These are phyloP conservation scores for Philopotamus ludificatus DNA, from an alignment of 1,140 invertebrate genomes.

Conservation along the genomic window DNA sequence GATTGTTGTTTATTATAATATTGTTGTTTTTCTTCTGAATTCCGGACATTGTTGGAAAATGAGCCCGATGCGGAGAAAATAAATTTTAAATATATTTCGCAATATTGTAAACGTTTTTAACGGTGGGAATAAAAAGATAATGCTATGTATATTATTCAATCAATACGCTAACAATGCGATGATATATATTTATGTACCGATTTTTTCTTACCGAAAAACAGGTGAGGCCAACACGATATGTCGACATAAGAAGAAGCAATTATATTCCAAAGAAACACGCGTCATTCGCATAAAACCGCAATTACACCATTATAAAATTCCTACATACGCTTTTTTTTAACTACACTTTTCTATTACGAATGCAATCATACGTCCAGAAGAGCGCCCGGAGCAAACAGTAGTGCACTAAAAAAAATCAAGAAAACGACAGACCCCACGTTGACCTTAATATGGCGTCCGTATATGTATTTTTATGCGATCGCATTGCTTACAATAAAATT, in stretches of 20 bases:
- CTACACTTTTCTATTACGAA: constrained; percentile 16
- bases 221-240: constrained; percentile 6
- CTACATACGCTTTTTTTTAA: constrained; percentile 19
- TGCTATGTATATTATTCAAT: too few species aligned
- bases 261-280: constrained; percentile 17
- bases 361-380: constrained; percentile 19
- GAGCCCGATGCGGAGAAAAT: too few species aligned
- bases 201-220: too few species aligned
- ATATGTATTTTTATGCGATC: constrained; percentile 13
- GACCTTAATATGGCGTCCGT: constrained; percentile 21
- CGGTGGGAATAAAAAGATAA: too few species aligned
- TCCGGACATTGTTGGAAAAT: too few species aligned
- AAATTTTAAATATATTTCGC: too few species aligned
- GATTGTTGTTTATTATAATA: too few species aligned
- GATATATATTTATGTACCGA: constrained; percentile 2
- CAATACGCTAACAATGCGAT: neutral
- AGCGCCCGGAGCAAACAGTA: constrained; percentile 22
- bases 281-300: constrained; percentile 20
- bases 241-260: constrained; percentile 14
- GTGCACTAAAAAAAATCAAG: constrained; percentile 18
- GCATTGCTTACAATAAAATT: constrained; percentile 25
- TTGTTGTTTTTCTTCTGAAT: too few species aligned
- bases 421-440: constrained; percentile 1
- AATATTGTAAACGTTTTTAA: too few species aligned
- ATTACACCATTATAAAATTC: constrained; percentile 33